phyloP scores from a whole-genome alignment of 2,797 vertebrate species.

The Xyrichtys novacula region DNA sequence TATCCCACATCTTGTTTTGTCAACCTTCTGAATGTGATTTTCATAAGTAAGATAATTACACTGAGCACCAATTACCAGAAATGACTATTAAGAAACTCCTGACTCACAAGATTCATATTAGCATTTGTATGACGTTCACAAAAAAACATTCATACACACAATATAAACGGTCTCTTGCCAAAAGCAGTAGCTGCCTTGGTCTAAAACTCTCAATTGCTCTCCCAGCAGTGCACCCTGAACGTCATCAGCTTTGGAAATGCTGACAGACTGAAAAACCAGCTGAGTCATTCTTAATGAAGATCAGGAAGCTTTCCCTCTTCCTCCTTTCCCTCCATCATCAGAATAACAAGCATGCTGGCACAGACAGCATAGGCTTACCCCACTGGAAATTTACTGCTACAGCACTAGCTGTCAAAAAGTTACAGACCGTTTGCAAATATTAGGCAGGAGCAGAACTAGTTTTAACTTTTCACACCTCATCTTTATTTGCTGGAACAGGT shows the following conservation, averaged over 20 bases:
- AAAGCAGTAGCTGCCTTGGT: constrained; percentile 55
- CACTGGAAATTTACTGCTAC: constrained; percentile 70
- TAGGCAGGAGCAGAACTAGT: constrained; percentile 58
- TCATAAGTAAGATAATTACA: too few relatives aligned
- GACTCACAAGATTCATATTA: too few relatives aligned
- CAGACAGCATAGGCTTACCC: constrained; percentile 70
- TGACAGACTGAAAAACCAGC: constrained; percentile 78
- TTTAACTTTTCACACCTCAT: constrained; percentile 44
- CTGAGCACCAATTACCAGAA: too few relatives aligned
- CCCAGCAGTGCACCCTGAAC: constrained; percentile 66
- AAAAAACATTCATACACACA: constrained; percentile 26
- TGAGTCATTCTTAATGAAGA: constrained; percentile 84
- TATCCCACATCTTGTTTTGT: too few relatives aligned
- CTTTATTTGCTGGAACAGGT: constrained; percentile 60
- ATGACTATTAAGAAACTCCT: too few relatives aligned
- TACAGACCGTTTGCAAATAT: constrained; percentile 68
- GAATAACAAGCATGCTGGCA: constrained; percentile 81
- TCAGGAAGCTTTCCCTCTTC: constrained; percentile 78
- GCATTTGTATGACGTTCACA: neutral
- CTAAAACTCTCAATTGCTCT: constrained; percentile 66
- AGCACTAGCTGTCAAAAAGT: constrained; percentile 77
- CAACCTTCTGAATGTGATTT: too few relatives aligned
- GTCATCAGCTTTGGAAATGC: constrained; percentile 78
- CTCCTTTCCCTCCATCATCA: constrained; percentile 71
- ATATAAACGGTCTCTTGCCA: constrained; percentile 30